phyloP scores from a whole-genome alignment of 1,140 invertebrate genomes.

The Homalodisca vitripennis region DNA sequence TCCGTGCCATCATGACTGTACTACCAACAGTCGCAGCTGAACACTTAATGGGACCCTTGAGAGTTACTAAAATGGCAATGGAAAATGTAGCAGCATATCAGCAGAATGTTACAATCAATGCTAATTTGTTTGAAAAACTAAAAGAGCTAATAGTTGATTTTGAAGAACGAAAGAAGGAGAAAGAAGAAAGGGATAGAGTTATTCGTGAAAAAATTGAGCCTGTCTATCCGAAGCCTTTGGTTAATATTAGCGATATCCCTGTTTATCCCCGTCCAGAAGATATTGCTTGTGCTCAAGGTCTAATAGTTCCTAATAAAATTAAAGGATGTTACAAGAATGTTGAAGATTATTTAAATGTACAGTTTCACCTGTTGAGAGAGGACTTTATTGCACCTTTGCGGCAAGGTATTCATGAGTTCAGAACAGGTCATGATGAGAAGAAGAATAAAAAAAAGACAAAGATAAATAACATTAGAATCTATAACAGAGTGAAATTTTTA shows the following conservation, averaged over 20 bases:
- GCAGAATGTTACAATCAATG: not conserved
- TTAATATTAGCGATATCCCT: not conserved
- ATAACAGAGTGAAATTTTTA: conserved; percentile 17
- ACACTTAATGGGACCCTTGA: not conserved
- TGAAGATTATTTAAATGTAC: conserved; percentile 21
- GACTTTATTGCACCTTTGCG: conserved; percentile 21
- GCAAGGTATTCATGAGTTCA: conserved; percentile 15
- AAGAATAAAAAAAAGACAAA: not conserved
- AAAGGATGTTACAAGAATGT: conserved; percentile 7
- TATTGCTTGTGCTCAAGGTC: not conserved
- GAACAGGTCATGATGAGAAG: not conserved
- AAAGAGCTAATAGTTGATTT: conserved; percentile 13
- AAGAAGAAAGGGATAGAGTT: conserved; percentile 7
- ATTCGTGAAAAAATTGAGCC: not conserved
- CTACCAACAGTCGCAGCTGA: conserved; percentile 5
- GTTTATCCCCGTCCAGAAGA: not conserved
- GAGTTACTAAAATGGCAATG: conserved; percentile 10
- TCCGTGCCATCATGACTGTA: not conserved
- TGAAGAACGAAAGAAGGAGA: conserved; percentile 18
- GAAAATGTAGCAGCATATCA: not conserved
- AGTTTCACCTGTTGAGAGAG: conserved; percentile 16
- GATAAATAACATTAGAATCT: conserved; percentile 18
- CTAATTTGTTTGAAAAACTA: not conserved
- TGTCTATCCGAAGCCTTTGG: conserved; percentile 2
- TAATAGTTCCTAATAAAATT: not conserved